phyloP scores from a whole-genome alignment of 2,888 invertebrate genomes.

The Syrista parreyssii region DNA sequence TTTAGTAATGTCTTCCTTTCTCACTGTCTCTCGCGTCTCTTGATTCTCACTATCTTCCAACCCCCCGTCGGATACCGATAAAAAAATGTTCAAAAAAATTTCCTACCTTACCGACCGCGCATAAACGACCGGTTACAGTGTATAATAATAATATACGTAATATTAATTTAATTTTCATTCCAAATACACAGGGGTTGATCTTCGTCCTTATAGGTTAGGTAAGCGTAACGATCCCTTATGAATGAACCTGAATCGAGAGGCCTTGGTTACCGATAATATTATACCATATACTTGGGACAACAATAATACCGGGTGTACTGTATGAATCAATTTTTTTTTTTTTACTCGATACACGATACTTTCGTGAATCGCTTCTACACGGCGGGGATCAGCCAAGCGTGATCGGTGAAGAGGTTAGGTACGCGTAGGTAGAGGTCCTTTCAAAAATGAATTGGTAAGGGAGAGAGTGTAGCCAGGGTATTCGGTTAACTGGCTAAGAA shows the following conservation, averaged over 20 bases:
- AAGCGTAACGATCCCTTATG: constrained; percentile 11
- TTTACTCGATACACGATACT: constrained; percentile 50
- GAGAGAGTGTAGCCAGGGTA: background rate
- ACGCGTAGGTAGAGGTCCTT: constrained; percentile 21
- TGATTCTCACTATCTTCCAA: background rate
- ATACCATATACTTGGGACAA: background rate
- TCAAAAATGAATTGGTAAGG: constrained; percentile 37
- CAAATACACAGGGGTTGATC: background rate
- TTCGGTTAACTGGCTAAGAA: background rate
- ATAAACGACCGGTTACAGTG: background rate
- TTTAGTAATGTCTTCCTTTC: constrained; percentile 7
- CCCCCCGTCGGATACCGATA: background rate
- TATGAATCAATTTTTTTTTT: constrained; percentile 45
- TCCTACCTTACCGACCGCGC: background rate
- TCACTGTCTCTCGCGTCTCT: constrained; percentile 14
- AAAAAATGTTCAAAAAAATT: background rate
- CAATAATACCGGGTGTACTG: constrained; percentile 6
- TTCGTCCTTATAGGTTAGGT: background rate
- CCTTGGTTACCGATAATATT: background rate
- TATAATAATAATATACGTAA: background rate
- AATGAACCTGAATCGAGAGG: background rate
- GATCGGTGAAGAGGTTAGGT: constrained; percentile 29
- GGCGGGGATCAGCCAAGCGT: constrained; percentile 47
- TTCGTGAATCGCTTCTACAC: constrained; percentile 35
- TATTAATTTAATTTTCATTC: background rate